Evolutionary conservation across 2,888 invertebrate species (phyloP).

Genomic region (Drosophila antonietae): DNA sequence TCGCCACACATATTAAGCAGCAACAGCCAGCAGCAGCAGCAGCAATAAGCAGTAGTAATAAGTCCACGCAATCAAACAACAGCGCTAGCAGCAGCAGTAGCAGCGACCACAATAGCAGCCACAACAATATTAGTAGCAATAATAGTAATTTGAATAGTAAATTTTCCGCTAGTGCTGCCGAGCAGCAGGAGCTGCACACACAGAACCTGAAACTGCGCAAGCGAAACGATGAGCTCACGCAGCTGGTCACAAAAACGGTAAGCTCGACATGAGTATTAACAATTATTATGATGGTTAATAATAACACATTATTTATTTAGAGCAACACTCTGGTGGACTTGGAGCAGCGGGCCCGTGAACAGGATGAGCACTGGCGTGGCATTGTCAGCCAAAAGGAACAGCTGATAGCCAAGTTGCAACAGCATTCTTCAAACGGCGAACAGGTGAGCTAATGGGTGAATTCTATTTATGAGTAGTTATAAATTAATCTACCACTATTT

Average conservation of each 20-base stretch:
- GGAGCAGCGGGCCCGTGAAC: constrained; percentile 83
- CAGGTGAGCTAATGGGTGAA: constrained; percentile 63
- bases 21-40: constrained; percentile 55
- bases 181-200: constrained; percentile 85
- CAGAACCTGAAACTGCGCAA: constrained; percentile 88
- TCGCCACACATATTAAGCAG: constrained; percentile 80
- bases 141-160: constrained; percentile 80
- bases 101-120: constrained; percentile 65
- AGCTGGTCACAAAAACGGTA: constrained; percentile 91
- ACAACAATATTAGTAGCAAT: constrained; percentile 80
- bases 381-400: constrained; percentile 83
- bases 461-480: not conserved
- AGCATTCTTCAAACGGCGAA: constrained; percentile 82
- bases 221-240: constrained; percentile 89
- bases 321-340: constrained; percentile 83
- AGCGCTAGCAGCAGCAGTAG: constrained; percentile 64
- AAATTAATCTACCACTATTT: constrained; percentile 21
- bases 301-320: constrained; percentile 47
- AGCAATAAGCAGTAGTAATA: constrained; percentile 74
- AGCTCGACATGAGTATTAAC: constrained; percentile 75
- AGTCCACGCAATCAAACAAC: constrained; percentile 81
- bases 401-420: constrained; percentile 82
- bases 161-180: constrained; percentile 60
- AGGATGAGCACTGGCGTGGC: constrained; percentile 84
- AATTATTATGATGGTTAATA: not conserved